Evolutionary conservation across 2,888 invertebrate genomes (phyloP), one percentile per base, ranked within the genome.

Genomic region (Cerastoderma edule): DNA sequence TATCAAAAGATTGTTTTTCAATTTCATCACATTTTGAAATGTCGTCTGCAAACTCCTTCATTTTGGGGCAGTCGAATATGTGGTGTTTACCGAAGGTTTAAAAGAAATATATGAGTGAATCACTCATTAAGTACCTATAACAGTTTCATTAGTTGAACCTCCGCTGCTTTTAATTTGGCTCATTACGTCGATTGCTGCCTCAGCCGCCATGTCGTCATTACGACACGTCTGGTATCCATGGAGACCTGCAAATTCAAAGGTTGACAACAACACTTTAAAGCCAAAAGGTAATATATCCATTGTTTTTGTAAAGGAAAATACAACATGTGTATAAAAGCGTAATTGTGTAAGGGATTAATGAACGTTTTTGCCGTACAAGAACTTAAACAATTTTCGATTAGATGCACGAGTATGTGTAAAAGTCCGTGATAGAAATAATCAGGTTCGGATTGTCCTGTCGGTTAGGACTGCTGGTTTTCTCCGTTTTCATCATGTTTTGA

Each of bases 211-310:
- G 24, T 39, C 39, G 10, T 35, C 13, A 27, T 32, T 35, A 8
- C 60, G 60, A 22, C 60, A 60, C 16, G 60, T 60, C 4, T 8
- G 2, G 39, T 60, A 33, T 10, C 60, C 60, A 16, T 60, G 13
- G n/a, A 60, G 8, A 24, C 60, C 60, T 60, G 60, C 24, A 39
- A 60, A 39, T 3, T 28, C 16, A 16, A 56, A 16, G 8, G 8
- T 39, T 16, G 10, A 39, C n/a, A n/a, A n/a, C n/a, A n/a, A n/a
- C n/a, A n/a, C n/a, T n/a, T n/a, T n/a, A n/a, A n/a, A n/a, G n/a
- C n/a, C n/a, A n/a, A n/a, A n/a, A n/a, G n/a, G n/a, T n/a, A n/a
- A n/a, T n/a, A n/a, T n/a, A n/a, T n/a, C n/a, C n/a, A n/a, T n/a
- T n/a, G n/a, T n/a, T n/a, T n/a, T n/a, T n/a, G n/a, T n/a, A n/a